Percentiles rank a stretch among this genome's conserved stretches.
Evolutionary conservation across 2,888 invertebrate species (phyloP).

Genomic region (Chymomyza caudatula): DNA sequence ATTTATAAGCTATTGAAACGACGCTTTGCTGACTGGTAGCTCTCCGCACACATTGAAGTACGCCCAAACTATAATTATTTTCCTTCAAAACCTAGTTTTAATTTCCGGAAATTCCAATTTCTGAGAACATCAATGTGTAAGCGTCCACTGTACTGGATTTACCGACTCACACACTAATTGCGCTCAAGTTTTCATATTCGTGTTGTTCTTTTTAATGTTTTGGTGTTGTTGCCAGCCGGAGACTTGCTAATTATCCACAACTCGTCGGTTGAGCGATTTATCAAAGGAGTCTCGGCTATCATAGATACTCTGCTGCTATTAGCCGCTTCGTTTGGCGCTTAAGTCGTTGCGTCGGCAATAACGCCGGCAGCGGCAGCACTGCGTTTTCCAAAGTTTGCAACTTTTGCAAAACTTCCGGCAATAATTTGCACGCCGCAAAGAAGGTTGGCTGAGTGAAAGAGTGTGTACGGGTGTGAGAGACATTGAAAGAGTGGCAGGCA

Average conservation of each 20-base stretch:
- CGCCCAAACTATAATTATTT: too few species aligned
- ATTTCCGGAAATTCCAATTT: neutral
- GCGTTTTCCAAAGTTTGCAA: conserved; percentile 53
- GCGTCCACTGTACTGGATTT: neutral
- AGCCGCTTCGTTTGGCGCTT: conserved; percentile 54
- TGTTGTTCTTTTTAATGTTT: neutral
- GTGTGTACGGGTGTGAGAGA: neutral
- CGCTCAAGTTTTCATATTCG: neutral
- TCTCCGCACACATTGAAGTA: too few species aligned
- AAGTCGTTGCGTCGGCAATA: conserved; percentile 18
- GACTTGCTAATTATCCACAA: neutral
- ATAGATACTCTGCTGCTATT: conserved; percentile 40
- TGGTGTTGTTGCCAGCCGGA: neutral
- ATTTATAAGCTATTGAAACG: too few species aligned
- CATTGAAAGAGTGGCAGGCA: conserved; percentile 12
- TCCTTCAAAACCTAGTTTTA: neutral
- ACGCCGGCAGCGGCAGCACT: conserved; percentile 1
- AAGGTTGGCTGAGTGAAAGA: neutral
- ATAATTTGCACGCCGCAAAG: conserved; percentile 47
- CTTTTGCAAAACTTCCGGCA: conserved; percentile 61
- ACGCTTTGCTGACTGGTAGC: too few species aligned
- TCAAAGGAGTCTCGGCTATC: conserved; percentile 28
- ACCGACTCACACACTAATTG: neutral
- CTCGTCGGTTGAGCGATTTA: neutral
- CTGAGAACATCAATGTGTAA: neutral